Base-by-base conservation (phyloP, 2,888 invertebrate genomes). In the Iphiclides podalirius region DNA sequence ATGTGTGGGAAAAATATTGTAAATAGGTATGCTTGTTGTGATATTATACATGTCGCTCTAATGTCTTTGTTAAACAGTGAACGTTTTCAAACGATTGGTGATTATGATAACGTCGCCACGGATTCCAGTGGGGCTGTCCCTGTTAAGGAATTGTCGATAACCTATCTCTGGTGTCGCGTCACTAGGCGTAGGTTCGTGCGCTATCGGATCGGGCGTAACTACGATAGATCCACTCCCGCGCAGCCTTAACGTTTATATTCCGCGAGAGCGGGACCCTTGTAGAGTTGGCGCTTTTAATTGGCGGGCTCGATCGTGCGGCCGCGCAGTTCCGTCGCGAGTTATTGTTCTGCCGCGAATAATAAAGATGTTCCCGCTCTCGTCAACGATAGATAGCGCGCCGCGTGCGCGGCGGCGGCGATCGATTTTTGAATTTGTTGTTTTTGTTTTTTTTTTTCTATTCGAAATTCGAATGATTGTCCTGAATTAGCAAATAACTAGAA, bases 261-360 rank as follows among this genome's bases (percentile, higher is more conserved):
- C 61, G 75, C 79, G 79, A 79, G 79, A 73, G 79, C 62, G 68
- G 62, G 63, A 72, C 63, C 68, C 75, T 73, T 76, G 77, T 75
- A 69, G 66, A 68, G 66, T 63, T 64, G 63, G 60, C 66, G 61
- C 65, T 66, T 75, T 82, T 84, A 83, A 83, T 83, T 83, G 83
- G 83, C 68, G 60, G 59, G n/a, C n/a, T 62, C 31, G 60, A 60
- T 69, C 67, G 72, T 67, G 69, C 58, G 8, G 20, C 20, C 20
- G n/a, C 23, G 46, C 33, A 17, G 20, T 33, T 23, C 14, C 33
- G n/a, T 43, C 7, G 28, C 35, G 34, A 40, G 35, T 50, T 50
- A 50, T 50, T 40, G 37, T 43, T 48, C 34, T 23, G 44, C 17
- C 20, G 6, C 17, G 44, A 39, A 49, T 49, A 44, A 50, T 44